Evolutionary conservation across 37 sponge, comb jelly and placozoan genomes (phyloP).

Genomic region (Spongilla lacustris): DNA sequence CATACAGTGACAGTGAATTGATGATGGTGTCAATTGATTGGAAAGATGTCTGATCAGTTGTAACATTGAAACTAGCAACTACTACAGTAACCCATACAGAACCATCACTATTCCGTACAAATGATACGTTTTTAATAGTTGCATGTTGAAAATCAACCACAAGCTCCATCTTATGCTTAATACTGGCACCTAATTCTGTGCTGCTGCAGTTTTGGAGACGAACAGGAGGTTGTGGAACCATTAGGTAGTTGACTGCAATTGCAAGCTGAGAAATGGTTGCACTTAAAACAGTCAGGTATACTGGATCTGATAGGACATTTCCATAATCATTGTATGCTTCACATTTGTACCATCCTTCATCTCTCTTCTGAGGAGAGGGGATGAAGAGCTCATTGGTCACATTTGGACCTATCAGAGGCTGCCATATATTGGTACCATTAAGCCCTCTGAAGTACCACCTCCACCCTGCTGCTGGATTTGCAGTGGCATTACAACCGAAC

Average conservation of each 20-base stretch:
- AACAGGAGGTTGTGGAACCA: background rate
- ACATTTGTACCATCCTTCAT: slow-evolving; percentile 53
- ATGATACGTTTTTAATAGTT: background rate
- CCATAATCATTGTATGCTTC: slow-evolving; percentile 20
- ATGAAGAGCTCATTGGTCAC: slow-evolving; percentile 23
- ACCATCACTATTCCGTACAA: background rate
- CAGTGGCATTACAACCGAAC: slow-evolving; percentile 38
- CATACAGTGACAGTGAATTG: background rate
- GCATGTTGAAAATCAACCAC: background rate
- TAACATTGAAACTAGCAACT: background rate
- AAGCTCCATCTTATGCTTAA: background rate
- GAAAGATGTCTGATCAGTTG: background rate
- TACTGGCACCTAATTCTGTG: background rate
- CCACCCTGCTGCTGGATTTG: slow-evolving; percentile 24
- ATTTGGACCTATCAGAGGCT: slow-evolving; percentile 4
- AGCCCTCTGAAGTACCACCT: slow-evolving; percentile 27
- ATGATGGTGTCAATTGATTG: background rate
- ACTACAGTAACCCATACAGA: background rate
- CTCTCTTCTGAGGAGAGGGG: background rate
- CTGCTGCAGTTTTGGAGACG: background rate
- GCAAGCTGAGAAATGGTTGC: slow-evolving; percentile 11
- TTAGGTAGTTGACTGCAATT: background rate
- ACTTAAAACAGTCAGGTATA: slow-evolving; percentile 20
- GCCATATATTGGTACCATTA: background rate
- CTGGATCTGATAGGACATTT: slow-evolving; percentile 14